Conservation (phyloP, 2,113 vertebrate genomes). For the Guaruba guarouba region DNA sequence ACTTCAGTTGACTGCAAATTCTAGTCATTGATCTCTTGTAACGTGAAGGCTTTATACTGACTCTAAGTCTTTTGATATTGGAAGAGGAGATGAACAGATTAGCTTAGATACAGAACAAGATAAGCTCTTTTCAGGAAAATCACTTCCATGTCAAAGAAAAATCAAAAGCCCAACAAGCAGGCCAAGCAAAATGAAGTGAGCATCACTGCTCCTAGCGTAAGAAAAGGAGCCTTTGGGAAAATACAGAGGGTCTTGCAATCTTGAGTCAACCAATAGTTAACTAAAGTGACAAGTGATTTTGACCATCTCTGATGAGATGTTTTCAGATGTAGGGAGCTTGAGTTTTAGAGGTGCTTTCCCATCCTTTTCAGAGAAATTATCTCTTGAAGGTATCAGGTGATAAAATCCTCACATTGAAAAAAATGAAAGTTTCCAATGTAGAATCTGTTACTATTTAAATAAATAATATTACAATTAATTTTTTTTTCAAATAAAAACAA, state of each 20-base stretch:
- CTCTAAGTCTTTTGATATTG: neutral
- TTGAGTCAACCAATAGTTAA: neutral
- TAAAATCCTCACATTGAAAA: neutral
- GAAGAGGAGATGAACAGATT: neutral
- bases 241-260: neutral
- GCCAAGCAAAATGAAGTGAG: neutral
- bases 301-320: neutral
- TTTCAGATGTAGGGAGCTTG: neutral
- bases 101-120: neutral
- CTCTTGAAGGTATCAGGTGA: neutral
- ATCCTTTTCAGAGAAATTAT: neutral
- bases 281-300: neutral
- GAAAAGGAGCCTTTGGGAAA: neutral
- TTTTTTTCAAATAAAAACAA: neutral
- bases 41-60: neutral
- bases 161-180: neutral
- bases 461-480: neutral
- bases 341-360: neutral
- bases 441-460: neutral
- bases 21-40: neutral
- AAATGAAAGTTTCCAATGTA: neutral
- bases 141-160: neutral
- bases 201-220: neutral
- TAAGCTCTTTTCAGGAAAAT: neutral
- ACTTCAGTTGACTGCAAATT: neutral